Percentiles rank a stretch among this genome's conserved stretches.
Conservation (phyloP, 2,797 vertebrate species). For the Schizopygopsis malacanthus region DNA sequence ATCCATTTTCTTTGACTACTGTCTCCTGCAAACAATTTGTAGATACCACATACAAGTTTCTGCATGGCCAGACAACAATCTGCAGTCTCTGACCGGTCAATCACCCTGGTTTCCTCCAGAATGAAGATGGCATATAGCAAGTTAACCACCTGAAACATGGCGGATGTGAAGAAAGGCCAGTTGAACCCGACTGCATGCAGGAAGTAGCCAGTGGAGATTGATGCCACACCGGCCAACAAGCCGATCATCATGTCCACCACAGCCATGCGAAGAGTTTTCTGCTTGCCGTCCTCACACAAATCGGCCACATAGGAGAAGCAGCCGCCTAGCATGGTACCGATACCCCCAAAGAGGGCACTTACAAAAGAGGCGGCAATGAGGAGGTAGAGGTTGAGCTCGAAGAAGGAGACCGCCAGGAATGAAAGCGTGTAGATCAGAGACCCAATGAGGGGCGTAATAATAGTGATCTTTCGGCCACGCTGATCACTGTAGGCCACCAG, state of each 20-base stretch:
- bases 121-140: slow-evolving; percentile 85
- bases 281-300: slow-evolving; percentile 79
- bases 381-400: slow-evolving; percentile 84
- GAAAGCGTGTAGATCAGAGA: slow-evolving; percentile 74
- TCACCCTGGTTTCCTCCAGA: slow-evolving; percentile 79
- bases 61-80: slow-evolving; percentile 68
- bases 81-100: slow-evolving; percentile 60
- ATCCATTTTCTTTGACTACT: slow-evolving; percentile 71
- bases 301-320: slow-evolving; percentile 92
- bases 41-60: slow-evolving; percentile 80
- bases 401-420: slow-evolving; percentile 82
- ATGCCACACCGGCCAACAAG: slow-evolving; percentile 84
- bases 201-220: slow-evolving; percentile 90
- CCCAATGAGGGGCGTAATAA: slow-evolving; percentile 86
- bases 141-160: slow-evolving; percentile 75
- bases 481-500: slow-evolving; percentile 90
- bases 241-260: slow-evolving; percentile 91
- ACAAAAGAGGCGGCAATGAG: slow-evolving; percentile 81
- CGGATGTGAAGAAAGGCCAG: slow-evolving; percentile 86
- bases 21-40: slow-evolving; percentile 79
- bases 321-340: slow-evolving; percentile 88
- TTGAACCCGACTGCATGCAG: slow-evolving; percentile 85
- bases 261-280: slow-evolving; percentile 90
- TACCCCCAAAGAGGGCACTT: slow-evolving; percentile 86
- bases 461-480: slow-evolving; percentile 87